Conservation (phyloP, 2,888 invertebrate species). For the Meloe dianella region DNA sequence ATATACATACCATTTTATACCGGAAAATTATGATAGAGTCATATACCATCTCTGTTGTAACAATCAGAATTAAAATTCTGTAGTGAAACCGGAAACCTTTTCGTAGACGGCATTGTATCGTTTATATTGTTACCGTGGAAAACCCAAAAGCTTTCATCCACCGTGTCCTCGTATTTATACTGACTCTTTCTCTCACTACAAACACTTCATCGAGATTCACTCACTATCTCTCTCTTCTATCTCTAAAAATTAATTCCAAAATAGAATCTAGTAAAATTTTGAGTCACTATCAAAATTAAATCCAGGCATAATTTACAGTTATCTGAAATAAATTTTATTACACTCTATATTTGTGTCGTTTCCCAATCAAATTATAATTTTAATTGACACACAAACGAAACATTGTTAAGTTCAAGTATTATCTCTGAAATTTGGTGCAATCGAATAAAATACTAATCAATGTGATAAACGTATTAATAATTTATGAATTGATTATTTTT, state of each 20-base stretch:
- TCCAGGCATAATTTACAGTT: constrained; percentile 9
- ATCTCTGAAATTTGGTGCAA: background rate
- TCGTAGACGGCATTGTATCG: constrained; percentile 36
- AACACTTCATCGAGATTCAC: background rate
- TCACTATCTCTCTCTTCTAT: too few species aligned
- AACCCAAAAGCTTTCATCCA: background rate
- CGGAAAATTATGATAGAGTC: background rate
- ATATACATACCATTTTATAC: background rate
- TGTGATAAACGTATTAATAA: background rate
- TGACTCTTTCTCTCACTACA: constrained; percentile 6
- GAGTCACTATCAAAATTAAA: constrained; percentile 19
- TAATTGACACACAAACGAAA: constrained; percentile 46
- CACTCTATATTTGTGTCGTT: constrained; percentile 40
- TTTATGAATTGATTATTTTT: constrained; percentile 22
- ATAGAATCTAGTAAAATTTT: constrained; percentile 30
- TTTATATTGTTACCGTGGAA: constrained; percentile 27
- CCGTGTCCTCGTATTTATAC: background rate
- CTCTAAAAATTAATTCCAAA: constrained; percentile 31
- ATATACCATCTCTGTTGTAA: constrained; percentile 18
- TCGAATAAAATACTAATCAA: background rate
- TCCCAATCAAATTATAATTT: constrained; percentile 32
- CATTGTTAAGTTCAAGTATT: constrained; percentile 49
- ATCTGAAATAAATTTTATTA: constrained; percentile 1
- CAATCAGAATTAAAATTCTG: constrained; percentile 41
- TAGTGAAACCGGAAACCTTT: constrained; percentile 40